Conservation (phyloP, 2,888 invertebrate species). For the Tinea trinotella region DNA sequence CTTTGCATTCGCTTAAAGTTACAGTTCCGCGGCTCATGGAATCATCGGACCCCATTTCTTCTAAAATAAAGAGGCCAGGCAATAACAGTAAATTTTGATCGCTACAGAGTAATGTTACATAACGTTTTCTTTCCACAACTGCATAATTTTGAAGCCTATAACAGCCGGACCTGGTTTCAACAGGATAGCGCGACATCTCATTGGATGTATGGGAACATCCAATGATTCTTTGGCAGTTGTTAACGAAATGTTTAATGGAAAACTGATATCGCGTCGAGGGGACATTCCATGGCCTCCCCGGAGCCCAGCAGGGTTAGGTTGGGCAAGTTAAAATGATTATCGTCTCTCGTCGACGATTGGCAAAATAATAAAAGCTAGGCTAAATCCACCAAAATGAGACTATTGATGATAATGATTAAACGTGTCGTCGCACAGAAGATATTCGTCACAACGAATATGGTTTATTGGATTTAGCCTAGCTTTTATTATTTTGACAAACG, state of each 20-base stretch:
- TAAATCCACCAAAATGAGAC: no score
- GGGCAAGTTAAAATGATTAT: no score
- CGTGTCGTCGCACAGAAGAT: no score
- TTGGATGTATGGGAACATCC: no score
- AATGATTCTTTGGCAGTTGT: constrained; percentile 1
- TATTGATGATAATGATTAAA: no score
- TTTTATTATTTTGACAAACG: no score
- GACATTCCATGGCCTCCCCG: constrained; percentile 15
- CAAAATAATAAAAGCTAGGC: no score
- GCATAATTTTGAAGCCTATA: constrained; percentile 21
- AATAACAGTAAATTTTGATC: constrained; percentile 25
- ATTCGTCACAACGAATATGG: no score
- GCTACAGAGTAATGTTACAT: constrained; percentile 26
- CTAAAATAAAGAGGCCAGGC: constrained; percentile 22
- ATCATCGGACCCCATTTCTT: constrained; percentile 20
- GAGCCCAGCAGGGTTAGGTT: no score
- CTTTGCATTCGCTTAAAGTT: constrained; percentile 19
- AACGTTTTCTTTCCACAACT: constrained; percentile 25
- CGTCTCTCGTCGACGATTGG: no score
- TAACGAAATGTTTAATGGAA: constrained; percentile 3
- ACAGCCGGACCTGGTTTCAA: constrained; percentile 26
- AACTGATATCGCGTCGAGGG: constrained; percentile 7
- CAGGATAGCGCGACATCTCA: constrained; percentile 21
- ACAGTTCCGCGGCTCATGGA: constrained; percentile 18
- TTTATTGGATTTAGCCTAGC: no score